These are phyloP conservation scores for Tribolium freemani DNA, from an alignment of 2,888 invertebrate species.

Conservation along the genomic window DNA sequence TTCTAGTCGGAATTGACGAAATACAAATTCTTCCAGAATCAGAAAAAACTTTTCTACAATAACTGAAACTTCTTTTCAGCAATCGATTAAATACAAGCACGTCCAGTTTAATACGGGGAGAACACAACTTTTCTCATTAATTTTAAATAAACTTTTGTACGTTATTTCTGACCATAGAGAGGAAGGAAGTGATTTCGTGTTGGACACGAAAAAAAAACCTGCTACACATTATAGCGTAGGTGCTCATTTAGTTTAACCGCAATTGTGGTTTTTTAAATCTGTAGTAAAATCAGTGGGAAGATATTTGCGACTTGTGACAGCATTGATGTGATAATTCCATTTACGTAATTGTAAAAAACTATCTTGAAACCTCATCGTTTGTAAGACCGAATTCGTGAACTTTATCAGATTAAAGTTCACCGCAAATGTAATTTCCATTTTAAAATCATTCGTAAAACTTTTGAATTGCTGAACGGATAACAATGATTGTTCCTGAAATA, in stretches of 20 bases:
- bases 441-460: neutral
- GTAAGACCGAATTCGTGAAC: neutral
- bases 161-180: neutral
- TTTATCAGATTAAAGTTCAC: neutral
- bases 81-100: neutral
- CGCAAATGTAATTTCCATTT: neutral
- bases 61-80: neutral
- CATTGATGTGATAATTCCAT: neutral
- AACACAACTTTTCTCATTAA: conserved; percentile 2
- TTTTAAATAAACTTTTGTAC: neutral
- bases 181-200: conserved; percentile 5
- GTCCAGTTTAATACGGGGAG: neutral
- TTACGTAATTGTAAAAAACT: neutral
- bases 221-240: neutral
- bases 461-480: neutral
- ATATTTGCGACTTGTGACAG: neutral
- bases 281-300: neutral
- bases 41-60: neutral
- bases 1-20: neutral
- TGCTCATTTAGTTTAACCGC: neutral
- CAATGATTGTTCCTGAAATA: neutral
- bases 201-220: neutral
- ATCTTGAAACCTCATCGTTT: neutral
- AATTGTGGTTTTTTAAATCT: neutral
- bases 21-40: neutral